Base-by-base conservation (phyloP, 2,888 invertebrate species). In the Disparrhopalites patrizii region DNA sequence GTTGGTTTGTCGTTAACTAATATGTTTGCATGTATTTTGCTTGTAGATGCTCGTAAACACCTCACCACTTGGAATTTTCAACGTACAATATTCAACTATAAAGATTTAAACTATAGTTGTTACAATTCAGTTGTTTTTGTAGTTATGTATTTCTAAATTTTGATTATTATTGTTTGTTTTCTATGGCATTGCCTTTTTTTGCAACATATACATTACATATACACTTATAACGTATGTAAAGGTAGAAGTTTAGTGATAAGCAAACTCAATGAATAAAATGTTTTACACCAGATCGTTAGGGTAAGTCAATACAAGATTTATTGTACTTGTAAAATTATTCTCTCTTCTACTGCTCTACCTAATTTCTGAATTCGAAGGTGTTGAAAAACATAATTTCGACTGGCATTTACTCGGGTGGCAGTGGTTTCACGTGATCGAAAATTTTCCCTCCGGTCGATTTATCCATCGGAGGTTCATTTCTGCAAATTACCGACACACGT, bases 401-500 rank as follows among this genome's bases (percentile, higher is more conserved):
- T n/a, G n/a, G n/a, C n/a, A n/a, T n/a, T n/a, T n/a, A n/a, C n/a
- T n/a, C n/a, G n/a, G n/a, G n/a, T n/a, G n/a, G n/a, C n/a, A 31
- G n/a, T 2, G 57, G 56, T 58, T 20, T 23, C 1, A 58, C 23
- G 8, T 47, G 10, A 23, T 47, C 13, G 13, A 47, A 47, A 15
- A 47, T 47, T 23, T 47, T 25, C 5, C n/a, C 25, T 3, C 23
- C 10, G 5, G 18, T 1, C 25, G 40, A 8, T 10, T 25, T 27
- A 18, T 54, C 20, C 13, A 31, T 15, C 15, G 77, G 79, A 4
- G 88, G 87, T 73, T 88, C 85, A 79, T 88, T 87, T 77, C 93
- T 82, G 78, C 86, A 88, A 76, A 93, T 92, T 20, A 93, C 83
- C 8, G 93, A 93, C 76, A 94, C 85, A 74, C 94, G 81, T 76